Conservation (phyloP, 2,888 invertebrate species). For the Scaptomyza parva region DNA sequence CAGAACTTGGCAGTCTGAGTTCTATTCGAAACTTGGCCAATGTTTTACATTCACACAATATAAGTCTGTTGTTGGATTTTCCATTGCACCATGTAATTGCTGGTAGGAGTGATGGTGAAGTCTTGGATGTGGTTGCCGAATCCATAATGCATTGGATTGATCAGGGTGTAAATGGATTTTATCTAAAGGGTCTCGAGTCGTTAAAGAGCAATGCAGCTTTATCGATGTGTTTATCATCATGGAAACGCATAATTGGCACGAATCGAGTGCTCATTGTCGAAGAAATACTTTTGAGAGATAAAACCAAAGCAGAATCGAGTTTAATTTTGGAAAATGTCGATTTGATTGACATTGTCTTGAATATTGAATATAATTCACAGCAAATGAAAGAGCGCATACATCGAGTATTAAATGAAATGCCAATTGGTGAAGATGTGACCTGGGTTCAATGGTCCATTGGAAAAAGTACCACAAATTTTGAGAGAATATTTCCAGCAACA, state of each 20-base stretch:
- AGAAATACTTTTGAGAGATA: conserved; percentile 86
- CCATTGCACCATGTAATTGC: conserved; percentile 86
- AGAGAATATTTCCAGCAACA: conserved; percentile 89
- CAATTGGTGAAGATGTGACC: conserved; percentile 87
- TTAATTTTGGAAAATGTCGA: conserved; percentile 89
- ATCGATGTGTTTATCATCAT: conserved; percentile 86
- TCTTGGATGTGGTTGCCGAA: conserved; percentile 86
- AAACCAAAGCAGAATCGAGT: conserved; percentile 85
- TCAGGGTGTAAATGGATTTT: conserved; percentile 95
- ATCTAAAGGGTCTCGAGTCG: conserved; percentile 91
- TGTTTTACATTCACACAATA: conserved; percentile 88
- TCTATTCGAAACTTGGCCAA: conserved; percentile 89
- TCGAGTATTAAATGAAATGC: conserved; percentile 86
- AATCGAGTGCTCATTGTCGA: conserved; percentile 89
- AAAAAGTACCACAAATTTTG: conserved; percentile 86
- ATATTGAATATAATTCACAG: conserved; percentile 87
- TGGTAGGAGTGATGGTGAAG: conserved; percentile 79
- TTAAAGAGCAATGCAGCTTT: conserved; percentile 86
- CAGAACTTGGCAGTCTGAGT: conserved; percentile 88
- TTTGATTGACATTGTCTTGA: conserved; percentile 89
- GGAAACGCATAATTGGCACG: conserved; percentile 89
- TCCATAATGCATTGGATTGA: conserved; percentile 89
- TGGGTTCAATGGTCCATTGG: conserved; percentile 94
- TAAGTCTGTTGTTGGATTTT: conserved; percentile 92
- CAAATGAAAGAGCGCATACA: conserved; percentile 87